Evolutionary conservation across 2,888 invertebrate species (phyloP).

Genomic region (Orthosia gracilis): DNA sequence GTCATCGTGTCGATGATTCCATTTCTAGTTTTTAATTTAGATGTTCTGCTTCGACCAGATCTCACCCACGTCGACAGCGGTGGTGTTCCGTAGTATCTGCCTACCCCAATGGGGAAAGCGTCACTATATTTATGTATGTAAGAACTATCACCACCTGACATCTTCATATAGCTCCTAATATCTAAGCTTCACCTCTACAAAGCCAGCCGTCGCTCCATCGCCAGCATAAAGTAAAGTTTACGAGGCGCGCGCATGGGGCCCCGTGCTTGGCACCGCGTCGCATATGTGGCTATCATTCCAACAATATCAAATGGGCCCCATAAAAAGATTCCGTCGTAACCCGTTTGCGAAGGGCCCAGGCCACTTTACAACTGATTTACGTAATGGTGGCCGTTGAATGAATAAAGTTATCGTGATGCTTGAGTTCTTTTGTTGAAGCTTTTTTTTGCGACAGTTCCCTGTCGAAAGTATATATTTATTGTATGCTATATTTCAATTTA

Average conservation of each 20-base stretch:
- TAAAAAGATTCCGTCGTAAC: slow-evolving; percentile 62
- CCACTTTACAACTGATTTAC: slow-evolving; percentile 67
- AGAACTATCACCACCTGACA: background rate
- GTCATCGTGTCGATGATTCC: too few relatives aligned
- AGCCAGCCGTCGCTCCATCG: background rate
- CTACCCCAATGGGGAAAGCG: too few relatives aligned
- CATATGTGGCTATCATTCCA: slow-evolving; percentile 68
- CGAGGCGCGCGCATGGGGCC: slow-evolving; percentile 44
- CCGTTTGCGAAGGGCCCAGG: slow-evolving; percentile 43
- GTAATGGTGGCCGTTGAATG: slow-evolving; percentile 51
- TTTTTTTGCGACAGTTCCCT: slow-evolving; percentile 4
- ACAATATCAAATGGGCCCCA: slow-evolving; percentile 68
- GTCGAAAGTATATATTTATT: too few relatives aligned
- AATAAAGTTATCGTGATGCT: slow-evolving; percentile 46
- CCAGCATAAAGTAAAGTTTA: slow-evolving; percentile 61
- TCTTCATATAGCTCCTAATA: slow-evolving; percentile 18
- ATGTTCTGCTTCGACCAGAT: too few relatives aligned
- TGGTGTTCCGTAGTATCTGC: too few relatives aligned
- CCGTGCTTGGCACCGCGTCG: slow-evolving; percentile 66
- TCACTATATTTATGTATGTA: background rate
- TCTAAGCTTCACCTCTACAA: slow-evolving; percentile 1
- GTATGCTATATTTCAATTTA: too few relatives aligned
- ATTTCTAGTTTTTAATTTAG: too few relatives aligned
- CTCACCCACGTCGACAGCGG: too few relatives aligned
- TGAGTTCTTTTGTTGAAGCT: background rate